Evolutionary conservation across 2,888 invertebrate genomes (phyloP), one percentile per base, ranked within the genome.

Genomic region (Calameuta idolon): DNA sequence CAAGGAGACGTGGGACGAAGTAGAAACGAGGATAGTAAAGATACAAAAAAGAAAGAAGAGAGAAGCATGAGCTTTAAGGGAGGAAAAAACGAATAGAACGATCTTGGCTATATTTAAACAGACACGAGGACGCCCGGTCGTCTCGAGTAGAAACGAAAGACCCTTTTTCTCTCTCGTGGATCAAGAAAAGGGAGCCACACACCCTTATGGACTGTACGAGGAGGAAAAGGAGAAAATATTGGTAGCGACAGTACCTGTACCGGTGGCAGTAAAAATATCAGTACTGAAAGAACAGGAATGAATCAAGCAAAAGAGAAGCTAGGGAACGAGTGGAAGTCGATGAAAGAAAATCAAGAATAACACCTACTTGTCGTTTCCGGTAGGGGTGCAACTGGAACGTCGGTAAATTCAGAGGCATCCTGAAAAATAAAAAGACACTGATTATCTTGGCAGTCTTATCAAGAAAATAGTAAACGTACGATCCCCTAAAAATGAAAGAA

Each of bases 81-180:
- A 83, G 79, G 82, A 82, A 83, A 82, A 85, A 82, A 85, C 84
- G 82, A 82, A 73, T 76, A 71, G 23, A 85, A 85, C 85, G 82
- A 85, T 83, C 83, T 81, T 79, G 80, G 84, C 84, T 89, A 89
- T 88, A 89, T 89, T 89, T 89, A 89, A 89, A 87, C 88, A 79
- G 82, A 81, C 85, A 83, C 84, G 84, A 85, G 84, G 85, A 85
- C 86, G 84, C 79, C 79, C 79, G 82, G 81, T 81, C 80, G 80
- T 81, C 80, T 83, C 79, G 80, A 80, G 79, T 76, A 80, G 81
- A 81, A 79, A 77, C 76, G 73, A 79, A 76, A 76, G 73, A 77
- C 77, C 69, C 69, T 77, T 31, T 69, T 31, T 69, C 69, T 69
- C 30, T 69, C 12, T n/a, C 12, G 11, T n/a, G 69, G n/a, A 69